phyloP scores from a whole-genome alignment of 1,140 invertebrate genomes.

The Drosophila neocordata region DNA sequence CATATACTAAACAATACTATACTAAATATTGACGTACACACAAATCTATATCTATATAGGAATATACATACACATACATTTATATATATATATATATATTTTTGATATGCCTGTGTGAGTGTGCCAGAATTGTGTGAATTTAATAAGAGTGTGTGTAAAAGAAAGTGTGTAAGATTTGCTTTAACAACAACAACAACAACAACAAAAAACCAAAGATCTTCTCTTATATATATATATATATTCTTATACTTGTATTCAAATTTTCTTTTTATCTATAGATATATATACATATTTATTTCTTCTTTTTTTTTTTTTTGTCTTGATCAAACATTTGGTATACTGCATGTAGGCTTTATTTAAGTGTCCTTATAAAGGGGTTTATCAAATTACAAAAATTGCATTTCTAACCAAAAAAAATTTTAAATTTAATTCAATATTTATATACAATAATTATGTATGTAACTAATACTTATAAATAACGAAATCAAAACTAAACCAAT shows the following conservation, averaged over 20 bases:
- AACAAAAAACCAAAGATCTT: constrained; percentile 3
- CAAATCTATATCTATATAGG: constrained; percentile 40
- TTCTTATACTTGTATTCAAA: constrained; percentile 47
- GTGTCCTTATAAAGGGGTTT: constrained; percentile 72
- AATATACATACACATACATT: constrained; percentile 32
- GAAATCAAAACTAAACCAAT: constrained; percentile 9
- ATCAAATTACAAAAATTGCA: constrained; percentile 36
- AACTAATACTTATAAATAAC: background rate
- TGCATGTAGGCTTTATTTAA: constrained; percentile 72
- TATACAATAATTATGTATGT: background rate
- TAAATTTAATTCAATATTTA: constrained; percentile 7
- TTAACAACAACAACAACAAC: background rate
- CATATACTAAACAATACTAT: background rate
- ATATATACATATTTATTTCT: constrained; percentile 17
- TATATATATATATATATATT: constrained; percentile 62
- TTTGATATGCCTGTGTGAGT: constrained; percentile 71
- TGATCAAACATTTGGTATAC: constrained; percentile 52
- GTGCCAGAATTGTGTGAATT: constrained; percentile 16
- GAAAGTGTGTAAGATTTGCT: constrained; percentile 25
- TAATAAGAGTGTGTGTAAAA: constrained; percentile 21
- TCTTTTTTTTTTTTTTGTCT: constrained; percentile 28
- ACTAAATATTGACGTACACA: constrained; percentile 25
- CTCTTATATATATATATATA: constrained; percentile 38
- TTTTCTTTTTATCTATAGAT: constrained; percentile 20
- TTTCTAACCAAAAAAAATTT: constrained; percentile 10